Base-by-base conservation (phyloP, 2,888 invertebrate species). In the Calephelis perditalis region DNA sequence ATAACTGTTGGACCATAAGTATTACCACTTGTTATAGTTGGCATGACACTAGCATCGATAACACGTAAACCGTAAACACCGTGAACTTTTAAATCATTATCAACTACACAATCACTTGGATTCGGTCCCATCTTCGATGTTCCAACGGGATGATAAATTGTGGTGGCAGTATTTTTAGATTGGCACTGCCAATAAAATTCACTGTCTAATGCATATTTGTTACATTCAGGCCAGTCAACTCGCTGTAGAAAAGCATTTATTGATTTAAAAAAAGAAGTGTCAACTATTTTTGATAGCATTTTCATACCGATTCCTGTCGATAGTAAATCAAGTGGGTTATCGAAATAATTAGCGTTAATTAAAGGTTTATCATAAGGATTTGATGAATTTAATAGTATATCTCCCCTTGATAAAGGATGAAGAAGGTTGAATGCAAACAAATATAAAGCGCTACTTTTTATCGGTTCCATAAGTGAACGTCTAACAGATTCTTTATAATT, bases 1-100 rank as follows among this genome's bases (percentile, higher is more conserved):
- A 96, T 96, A 11, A 95, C 94, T 0, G 92, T 91, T 0, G 96
- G 94, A 0, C 94, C 96, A 74, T 96, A 96, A 0, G 95, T 96
- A 75, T 96, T 96, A 0, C 94, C 95, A 72, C 95, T 95, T 0
- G 94, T 91, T 57, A 95, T 92, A 3, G 78, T 87, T 0, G 96
- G 96, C 95, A 96, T 96, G 54, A 96, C 92, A 60, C 95, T 95
- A 0, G 95, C 95, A 75, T 96, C 96, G 0, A 93, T 92, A 0
- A 96, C 94, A 47, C 96, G 86, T 1, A 96, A 81, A 10, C 92
- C 92, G 15, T 85, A 76, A 0, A 95, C 84, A 0, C 94, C 94
- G 62, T 94, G 91, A 0, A 96, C 93, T 65, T 86, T 91, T 5
- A 96, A 77, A 49, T 93, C 79, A 1, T 93, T 91, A 75, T 94